These are phyloP conservation scores for Carollia perspicillata DNA, from an alignment of 2,113 vertebrate species.

Conservation along the genomic window DNA sequence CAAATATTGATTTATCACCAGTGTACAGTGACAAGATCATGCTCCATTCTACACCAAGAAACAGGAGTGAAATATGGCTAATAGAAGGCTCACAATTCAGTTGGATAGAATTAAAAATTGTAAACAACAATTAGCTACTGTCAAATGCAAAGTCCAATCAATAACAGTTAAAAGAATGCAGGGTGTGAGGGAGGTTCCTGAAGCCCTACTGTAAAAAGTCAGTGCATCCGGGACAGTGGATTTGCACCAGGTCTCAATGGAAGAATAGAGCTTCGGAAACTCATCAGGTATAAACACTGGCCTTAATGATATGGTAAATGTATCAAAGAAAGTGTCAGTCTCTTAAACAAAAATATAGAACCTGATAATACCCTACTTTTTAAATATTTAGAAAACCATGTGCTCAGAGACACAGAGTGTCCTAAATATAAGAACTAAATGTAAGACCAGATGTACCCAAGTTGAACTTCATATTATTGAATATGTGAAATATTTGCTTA, in stretches of 20 bases:
- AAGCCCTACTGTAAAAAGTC: neutral
- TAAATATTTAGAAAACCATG: neutral
- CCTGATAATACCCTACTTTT: neutral
- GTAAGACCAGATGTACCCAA: neutral
- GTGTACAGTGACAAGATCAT: neutral
- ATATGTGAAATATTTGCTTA: neutral
- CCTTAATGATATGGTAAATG: neutral
- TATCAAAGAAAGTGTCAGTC: neutral
- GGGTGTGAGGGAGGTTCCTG: no score
- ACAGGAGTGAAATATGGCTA: neutral
- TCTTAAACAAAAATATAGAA: neutral
- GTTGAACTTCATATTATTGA: neutral
- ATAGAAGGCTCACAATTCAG: neutral
- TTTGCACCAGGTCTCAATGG: fast-evolving
- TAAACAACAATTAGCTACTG: neutral
- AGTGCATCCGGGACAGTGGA: neutral
- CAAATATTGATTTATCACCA: neutral
- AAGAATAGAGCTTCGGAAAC: neutral
- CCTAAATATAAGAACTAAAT: neutral
- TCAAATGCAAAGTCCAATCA: neutral
- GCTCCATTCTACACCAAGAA: neutral
- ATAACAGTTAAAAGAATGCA: neutral
- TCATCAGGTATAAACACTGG: neutral
- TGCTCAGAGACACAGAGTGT: neutral
- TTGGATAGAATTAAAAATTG: neutral